Percentiles rank a stretch among this genome's conserved stretches.
These are phyloP conservation scores for Megaceryle alcyon DNA, from an alignment of 2,797 vertebrate species.

Conservation along the genomic window DNA sequence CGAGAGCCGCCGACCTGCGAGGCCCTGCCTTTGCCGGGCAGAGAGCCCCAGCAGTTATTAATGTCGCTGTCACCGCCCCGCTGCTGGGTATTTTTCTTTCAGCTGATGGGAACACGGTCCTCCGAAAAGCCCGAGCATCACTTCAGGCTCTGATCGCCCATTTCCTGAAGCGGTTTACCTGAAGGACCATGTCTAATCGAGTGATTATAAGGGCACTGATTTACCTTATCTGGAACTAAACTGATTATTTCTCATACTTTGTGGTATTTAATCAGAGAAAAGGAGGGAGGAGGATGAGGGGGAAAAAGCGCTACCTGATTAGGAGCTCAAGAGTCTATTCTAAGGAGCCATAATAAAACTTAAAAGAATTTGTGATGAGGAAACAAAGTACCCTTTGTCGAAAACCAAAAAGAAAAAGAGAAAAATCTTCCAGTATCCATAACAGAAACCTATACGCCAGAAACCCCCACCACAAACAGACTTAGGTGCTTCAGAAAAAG, in stretches of 20 bases:
- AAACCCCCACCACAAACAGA: background rate
- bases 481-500: slow-evolving; percentile 25
- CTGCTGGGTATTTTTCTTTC: slow-evolving; percentile 9
- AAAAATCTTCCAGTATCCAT: slow-evolving; percentile 34
- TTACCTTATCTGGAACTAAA: slow-evolving; percentile 79
- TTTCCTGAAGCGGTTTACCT: slow-evolving; percentile 76
- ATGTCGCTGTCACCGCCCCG: background rate
- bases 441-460: background rate
- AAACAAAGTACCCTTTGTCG: slow-evolving; percentile 62
- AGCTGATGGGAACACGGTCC: background rate
- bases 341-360: slow-evolving; percentile 52
- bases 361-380: slow-evolving; percentile 59
- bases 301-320: slow-evolving; percentile 49
- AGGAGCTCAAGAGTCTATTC: slow-evolving; percentile 64
- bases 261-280: slow-evolving; percentile 59
- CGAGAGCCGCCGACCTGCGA: background rate
- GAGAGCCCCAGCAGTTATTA: background rate
- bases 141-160: slow-evolving; percentile 42
- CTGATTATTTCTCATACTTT: slow-evolving; percentile 71
- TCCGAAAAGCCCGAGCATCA: background rate
- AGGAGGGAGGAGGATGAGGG: slow-evolving; percentile 31
- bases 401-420: background rate
- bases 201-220: slow-evolving; percentile 72
- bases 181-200: slow-evolving; percentile 70
- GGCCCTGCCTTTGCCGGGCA: background rate